These are phyloP conservation scores for Penaeus chinensis DNA, from an alignment of 1,140 invertebrate species.

Conservation along the genomic window DNA sequence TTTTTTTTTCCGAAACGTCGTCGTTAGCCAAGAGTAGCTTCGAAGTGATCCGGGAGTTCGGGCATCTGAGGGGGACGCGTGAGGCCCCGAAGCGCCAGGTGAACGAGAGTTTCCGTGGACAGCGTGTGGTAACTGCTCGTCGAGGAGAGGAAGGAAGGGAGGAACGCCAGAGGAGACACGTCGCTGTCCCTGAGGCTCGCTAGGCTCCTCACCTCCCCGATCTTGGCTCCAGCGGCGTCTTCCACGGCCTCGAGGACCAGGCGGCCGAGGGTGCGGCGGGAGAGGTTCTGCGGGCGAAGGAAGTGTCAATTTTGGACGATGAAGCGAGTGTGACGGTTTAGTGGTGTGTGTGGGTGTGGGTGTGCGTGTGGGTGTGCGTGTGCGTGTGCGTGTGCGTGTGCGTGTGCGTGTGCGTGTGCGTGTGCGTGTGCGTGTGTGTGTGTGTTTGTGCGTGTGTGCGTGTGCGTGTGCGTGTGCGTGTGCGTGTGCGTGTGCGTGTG, in stretches of 20 bases:
- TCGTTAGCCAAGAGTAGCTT: constrained; percentile 22
- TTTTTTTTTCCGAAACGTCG: background rate
- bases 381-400: too few relatives aligned
- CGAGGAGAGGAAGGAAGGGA: constrained; percentile 28
- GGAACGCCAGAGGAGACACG: constrained; percentile 21
- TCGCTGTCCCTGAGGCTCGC: background rate
- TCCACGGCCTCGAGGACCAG: constrained; percentile 30
- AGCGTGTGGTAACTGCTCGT: background rate
- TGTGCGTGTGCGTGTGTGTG: too few relatives aligned
- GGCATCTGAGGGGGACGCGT: background rate
- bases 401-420: too few relatives aligned
- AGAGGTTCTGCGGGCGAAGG: constrained; percentile 20
- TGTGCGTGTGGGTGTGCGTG: too few relatives aligned
- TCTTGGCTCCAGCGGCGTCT: background rate
- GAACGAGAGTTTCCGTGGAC: constrained; percentile 30
- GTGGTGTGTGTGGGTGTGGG: too few relatives aligned
- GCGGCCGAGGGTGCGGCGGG: constrained; percentile 25
- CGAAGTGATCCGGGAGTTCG: constrained; percentile 14
- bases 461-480: too few relatives aligned
- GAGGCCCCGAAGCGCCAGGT: constrained; percentile 30
- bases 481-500: too few relatives aligned
- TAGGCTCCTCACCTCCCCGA: background rate
- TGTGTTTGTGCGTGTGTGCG: too few relatives aligned
- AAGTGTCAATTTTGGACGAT: background rate
- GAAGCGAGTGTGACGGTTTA: too few relatives aligned